Evolutionary conservation across 92 coral and sea anemone species (phyloP), one percentile per base, ranked within the genome.

Genomic region (Parazoanthus darwini): DNA sequence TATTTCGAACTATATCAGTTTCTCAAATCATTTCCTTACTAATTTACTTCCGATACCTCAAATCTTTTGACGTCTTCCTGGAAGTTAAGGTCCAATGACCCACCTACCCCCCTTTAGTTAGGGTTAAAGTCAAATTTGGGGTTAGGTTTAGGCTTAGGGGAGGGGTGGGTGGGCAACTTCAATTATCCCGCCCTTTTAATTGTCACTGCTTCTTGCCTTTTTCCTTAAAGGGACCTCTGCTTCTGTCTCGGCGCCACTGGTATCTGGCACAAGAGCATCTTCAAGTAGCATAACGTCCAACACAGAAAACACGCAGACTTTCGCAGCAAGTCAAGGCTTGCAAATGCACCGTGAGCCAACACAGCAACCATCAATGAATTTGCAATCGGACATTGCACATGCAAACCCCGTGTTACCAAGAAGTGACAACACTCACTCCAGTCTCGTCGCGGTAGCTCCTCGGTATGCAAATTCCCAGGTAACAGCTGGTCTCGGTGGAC

Each of bases 381-480:
- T 9, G 70, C 29, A 42, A 36, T 26, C 43, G 63, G 20, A n/a
- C 42, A 23, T n/a, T 83, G 59, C 11, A 33, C 66, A 26, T 68
- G 23, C 59, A 11, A 67, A 14, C 26, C 16, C 58, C 43, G 38
- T 16, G 25, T 18, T 82, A 15, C 77, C 56, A 7, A 25, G 8
- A 20, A 43, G 54, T 42, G 77, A 14, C 67, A 82, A 38, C 38
- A 43, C 35, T 15, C 2, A 9, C 59, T 26, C 35, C 22, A 23
- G 74, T 39, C 38, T 22, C 20, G 26, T 66, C 10, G 38, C 77
- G 3, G 77, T 48, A 67, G 20, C 18, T 26, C 87, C 46, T 44
- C 78, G 3, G 65, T 42, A n/a, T n/a, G 23, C 87, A 25, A 83
- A n/a, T 44, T 67, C 87, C 51, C 78, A 70, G 77, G 3, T 73